Evolutionary conservation across 2,888 invertebrate species (phyloP), one percentile per base, ranked within the genome.

Genomic region (Aphidius colemani): DNA sequence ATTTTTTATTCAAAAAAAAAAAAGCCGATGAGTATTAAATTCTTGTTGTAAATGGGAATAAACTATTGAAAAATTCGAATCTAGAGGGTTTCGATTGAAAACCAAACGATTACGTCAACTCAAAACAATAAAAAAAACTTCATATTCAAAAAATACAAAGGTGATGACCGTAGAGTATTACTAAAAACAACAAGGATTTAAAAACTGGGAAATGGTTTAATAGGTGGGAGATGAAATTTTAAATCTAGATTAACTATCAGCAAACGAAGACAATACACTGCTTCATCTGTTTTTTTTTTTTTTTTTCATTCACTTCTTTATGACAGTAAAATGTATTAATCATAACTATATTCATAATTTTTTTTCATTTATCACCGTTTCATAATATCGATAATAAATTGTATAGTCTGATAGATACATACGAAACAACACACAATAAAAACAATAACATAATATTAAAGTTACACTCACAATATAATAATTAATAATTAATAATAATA

Each of bases 391-490:
- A 70, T 70, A 70, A 73, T 74, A 74, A 75, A 41, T 55, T 55
- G 43, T 75, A 71, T 73, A 75, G 77, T 74, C 74, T 74, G 56
- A 78, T 79, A 77, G 74, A 74, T 78, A 85, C 82, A 83, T 84
- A 83, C 82, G 84, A 84, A 84, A 84, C 83, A 84, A 84, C 82
- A 82, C 82, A 80, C 82, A 81, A 81, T 81, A 79, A 81, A 82
- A 82, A 82, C 82, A 82, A 82, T 81, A 82, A 81, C 79, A 81
- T 80, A 80, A 81, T 81, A 80, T 79, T 80, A 81, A 82, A 80
- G 78, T 78, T 80, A 77, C 80, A 80, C 75, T 78, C 79, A 81
- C 80, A 82, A 80, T 82, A 30, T 30, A 69, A 68, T 65, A 70
- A 71, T 70, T 72, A 70, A 70, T 72, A 71, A 68, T 68, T 69